Evolutionary conservation across 2,113 vertebrate species (phyloP).

Genomic region (Scortum barcoo): DNA sequence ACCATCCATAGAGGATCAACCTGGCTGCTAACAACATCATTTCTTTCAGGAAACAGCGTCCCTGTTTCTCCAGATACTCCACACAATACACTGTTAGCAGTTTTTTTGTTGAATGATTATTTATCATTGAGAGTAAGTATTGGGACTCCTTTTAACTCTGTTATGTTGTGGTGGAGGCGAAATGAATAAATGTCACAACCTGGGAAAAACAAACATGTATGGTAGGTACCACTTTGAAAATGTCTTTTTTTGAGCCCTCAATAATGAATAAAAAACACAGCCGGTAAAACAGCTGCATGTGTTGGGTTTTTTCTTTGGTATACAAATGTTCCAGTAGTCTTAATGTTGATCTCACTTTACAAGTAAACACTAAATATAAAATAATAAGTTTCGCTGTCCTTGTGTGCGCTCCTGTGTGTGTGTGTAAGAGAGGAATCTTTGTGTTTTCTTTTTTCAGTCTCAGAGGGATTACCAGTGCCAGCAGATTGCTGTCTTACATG

Average conservation of each 20-base stretch:
- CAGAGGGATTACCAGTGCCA: conserved; percentile 47
- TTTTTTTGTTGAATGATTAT: conserved; percentile 9
- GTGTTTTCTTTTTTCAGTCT: conserved; percentile 30
- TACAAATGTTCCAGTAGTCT: not conserved
- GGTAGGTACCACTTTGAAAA: not conserved
- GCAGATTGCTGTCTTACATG: conserved; percentile 60
- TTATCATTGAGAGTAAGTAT: not conserved
- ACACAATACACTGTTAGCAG: not conserved
- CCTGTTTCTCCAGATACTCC: not conserved
- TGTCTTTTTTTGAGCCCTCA: not conserved
- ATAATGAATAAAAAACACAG: not conserved
- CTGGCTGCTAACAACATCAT: not conserved
- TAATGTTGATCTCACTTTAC: not conserved
- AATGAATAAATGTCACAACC: not conserved
- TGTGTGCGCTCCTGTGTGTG: not conserved
- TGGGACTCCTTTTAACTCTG: not conserved
- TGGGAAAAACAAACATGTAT: not conserved
- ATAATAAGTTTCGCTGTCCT: not conserved
- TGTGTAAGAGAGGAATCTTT: not conserved
- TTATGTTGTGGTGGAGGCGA: not conserved
- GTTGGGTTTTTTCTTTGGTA: too few relatives aligned
- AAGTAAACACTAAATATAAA: not conserved
- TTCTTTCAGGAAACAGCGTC: conserved; percentile 10
- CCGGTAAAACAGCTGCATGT: not conserved
- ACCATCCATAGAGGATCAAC: too few relatives aligned